Evolutionary conservation across 2,113 vertebrate species (phyloP), one percentile per base, ranked within the genome.

Genomic region (Anoura caudifer): DNA sequence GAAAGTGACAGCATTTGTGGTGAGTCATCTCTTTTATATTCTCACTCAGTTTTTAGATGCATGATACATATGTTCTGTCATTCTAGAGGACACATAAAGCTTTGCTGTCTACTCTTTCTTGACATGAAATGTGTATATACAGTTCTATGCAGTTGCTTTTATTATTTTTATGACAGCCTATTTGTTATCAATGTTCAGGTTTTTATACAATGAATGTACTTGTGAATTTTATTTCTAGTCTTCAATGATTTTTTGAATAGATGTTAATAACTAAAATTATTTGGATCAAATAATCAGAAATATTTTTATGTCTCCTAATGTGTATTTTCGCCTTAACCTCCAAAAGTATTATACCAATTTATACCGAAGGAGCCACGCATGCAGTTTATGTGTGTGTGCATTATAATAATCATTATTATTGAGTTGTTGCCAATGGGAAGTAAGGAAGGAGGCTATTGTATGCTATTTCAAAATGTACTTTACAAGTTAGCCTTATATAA

Each of bases 1-100:
- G 99, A 99, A 97, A 99, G 99, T 47, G 98, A 99, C 65, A 98
- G 98, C 88, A 96, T 99, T 12, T 99, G 99, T 20, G 99, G 99
- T 99, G 95, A 98, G 98, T 95, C 43, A 1, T 24, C 47, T 54
- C 8, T 50, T 81, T 36, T 28, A 3, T 70, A 22, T 20, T 65
- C 43, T 69, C 31, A 47, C 41, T 84, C 16, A 50, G 0, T 45
- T 87, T 67, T 50, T 69, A 93, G 28, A 12, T 31, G 10, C 77
- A 43, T 45, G n/a, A 17, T 61, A 24, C 7, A 20, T 2, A 26
- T 26, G 1, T 2, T 50, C 15, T 47, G 0, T 54, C 28, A 36
- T 87, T 90, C 52, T 84, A 36, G 2, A 67, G 2, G 4, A 79
- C 8, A 38, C 12, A 52, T 8, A 72, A 31, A 67, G 43, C 9